Percentiles rank a stretch among this genome's conserved stretches.
phyloP scores from a whole-genome alignment of 2,888 invertebrate species.

The Morinoia aosen region DNA sequence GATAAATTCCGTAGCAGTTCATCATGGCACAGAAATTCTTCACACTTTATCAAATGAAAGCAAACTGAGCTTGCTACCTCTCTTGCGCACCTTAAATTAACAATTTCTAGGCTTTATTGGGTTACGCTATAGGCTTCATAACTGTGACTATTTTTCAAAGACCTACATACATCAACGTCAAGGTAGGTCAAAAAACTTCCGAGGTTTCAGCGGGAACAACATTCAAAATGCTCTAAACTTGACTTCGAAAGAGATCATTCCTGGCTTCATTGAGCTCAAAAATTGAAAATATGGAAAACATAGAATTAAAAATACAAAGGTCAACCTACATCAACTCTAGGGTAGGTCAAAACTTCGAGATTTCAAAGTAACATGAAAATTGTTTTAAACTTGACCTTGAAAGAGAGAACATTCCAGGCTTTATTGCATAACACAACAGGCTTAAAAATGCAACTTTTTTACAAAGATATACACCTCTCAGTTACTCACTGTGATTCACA shows the following conservation, averaged over 20 bases:
- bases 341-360: neutral
- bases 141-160: neutral
- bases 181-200: neutral
- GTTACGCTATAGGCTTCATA: neutral
- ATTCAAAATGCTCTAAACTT: neutral
- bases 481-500: neutral
- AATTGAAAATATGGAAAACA: no score
- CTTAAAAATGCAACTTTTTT: neutral
- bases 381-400: neutral
- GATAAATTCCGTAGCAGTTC: neutral
- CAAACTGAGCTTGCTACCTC: neutral
- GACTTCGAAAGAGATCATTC: no score
- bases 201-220: neutral
- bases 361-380: no score
- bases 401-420: neutral
- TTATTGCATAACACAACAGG: neutral
- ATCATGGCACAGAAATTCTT: neutral
- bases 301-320: no score
- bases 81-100: neutral
- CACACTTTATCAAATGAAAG: neutral
- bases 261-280: no score
- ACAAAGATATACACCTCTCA: neutral
- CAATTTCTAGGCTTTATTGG: neutral
- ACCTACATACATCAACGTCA: neutral
- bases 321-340: neutral